phyloP scores from a whole-genome alignment of 37 sponge, comb jelly and placozoan species.

The Axinella damicornis region DNA sequence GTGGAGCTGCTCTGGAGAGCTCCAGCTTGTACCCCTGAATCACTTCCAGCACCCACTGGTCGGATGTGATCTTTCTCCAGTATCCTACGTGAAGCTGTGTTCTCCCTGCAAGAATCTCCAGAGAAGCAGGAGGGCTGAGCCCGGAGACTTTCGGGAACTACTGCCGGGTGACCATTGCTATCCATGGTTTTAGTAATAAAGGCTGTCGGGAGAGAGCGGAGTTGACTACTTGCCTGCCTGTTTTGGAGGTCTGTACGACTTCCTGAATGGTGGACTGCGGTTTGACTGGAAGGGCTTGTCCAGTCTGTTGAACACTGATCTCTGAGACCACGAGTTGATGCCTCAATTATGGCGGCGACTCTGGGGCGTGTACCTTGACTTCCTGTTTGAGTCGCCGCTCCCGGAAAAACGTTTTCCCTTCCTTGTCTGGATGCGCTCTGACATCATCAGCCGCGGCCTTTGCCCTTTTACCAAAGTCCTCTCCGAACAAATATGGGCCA shows the following conservation, averaged over 20 bases:
- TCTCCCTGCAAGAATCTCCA: constrained; percentile 16
- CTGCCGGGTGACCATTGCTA: too few species aligned
- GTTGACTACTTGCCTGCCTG: neutral
- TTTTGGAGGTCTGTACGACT: neutral
- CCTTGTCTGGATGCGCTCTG: constrained; percentile 12
- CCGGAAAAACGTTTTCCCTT: constrained; percentile 24
- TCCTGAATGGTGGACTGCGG: neutral
- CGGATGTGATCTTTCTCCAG: constrained; percentile 41
- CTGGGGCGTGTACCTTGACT: too few species aligned
- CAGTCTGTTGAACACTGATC: constrained; percentile 25
- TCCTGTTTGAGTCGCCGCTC: too few species aligned
- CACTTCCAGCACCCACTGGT: constrained; percentile 43
- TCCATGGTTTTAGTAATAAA: neutral
- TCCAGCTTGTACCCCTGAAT: neutral
- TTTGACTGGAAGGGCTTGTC: neutral
- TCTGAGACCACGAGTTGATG: neutral
- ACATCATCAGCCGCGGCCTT: constrained; percentile 18
- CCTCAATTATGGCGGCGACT: constrained; percentile 35
- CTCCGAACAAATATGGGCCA: constrained; percentile 30
- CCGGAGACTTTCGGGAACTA: too few species aligned
- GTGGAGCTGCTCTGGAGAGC: neutral
- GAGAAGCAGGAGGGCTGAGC: neutral
- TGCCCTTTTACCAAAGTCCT: constrained; percentile 17
- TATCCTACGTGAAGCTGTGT: constrained; percentile 1
- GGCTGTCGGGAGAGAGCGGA: neutral